These are phyloP conservation scores for Acanthornis magna DNA, from an alignment of 2,797 vertebrate genomes.

Conservation along the genomic window DNA sequence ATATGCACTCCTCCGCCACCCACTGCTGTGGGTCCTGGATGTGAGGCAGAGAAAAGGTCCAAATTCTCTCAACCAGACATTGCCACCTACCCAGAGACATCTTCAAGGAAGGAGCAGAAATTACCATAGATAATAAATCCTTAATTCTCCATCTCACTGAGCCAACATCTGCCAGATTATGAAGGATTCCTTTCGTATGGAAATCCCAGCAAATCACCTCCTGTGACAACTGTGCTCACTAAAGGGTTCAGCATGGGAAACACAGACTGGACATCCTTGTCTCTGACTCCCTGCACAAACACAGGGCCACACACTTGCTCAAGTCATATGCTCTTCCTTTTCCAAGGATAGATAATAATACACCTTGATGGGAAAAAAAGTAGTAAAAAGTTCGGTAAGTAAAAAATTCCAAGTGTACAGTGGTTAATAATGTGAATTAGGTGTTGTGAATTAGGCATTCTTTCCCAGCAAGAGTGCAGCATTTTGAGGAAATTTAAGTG, in stretches of 20 bases:
- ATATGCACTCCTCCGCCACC: background rate
- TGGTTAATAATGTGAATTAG: background rate
- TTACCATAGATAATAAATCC: background rate
- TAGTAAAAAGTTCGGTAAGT: background rate
- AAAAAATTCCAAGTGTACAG: background rate
- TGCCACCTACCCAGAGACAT: background rate
- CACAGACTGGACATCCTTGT: background rate
- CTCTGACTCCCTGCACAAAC: background rate
- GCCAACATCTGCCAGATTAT: background rate
- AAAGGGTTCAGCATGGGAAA: background rate
- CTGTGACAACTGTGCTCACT: background rate
- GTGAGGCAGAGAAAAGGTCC: background rate
- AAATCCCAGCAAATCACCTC: background rate
- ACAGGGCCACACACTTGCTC: background rate
- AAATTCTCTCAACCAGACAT: background rate
- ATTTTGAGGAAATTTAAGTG: background rate
- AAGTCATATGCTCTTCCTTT: background rate
- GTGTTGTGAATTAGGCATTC: background rate
- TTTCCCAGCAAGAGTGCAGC: background rate
- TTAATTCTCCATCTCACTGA: background rate
- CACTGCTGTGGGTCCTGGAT: background rate
- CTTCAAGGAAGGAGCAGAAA: background rate
- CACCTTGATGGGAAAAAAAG: background rate
- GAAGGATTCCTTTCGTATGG: background rate
- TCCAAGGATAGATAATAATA: background rate